A percentile compares a stretch with the other conserved stretches of the same genome.
Conservation (phyloP, 1,140 invertebrate genomes). For the Delia radicum region DNA sequence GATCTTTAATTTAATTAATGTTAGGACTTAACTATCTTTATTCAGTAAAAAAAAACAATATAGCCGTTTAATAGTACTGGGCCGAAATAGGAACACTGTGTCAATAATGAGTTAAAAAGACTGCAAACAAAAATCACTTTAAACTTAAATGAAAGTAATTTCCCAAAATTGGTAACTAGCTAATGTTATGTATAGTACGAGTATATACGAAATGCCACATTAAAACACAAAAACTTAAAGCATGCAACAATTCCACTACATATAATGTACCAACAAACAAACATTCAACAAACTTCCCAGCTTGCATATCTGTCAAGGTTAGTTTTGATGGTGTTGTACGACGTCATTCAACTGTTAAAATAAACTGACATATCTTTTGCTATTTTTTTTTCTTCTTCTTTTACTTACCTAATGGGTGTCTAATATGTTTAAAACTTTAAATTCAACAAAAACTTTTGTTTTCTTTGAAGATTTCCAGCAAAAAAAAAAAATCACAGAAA, state of each 20-base stretch:
- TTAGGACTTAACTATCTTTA: too few species aligned
- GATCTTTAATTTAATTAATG: too few species aligned
- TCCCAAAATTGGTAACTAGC: constrained; percentile 1
- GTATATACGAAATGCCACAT: background rate
- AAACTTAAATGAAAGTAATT: background rate
- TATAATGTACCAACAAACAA: background rate
- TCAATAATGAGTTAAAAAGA: background rate
- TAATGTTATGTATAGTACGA: background rate
- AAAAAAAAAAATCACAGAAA: background rate
- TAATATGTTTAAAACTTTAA: background rate
- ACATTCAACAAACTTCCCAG: background rate
- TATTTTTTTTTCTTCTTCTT: background rate
- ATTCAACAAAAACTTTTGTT: background rate
- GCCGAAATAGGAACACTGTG: too few species aligned
- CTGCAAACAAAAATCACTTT: background rate
- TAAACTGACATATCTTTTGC: background rate
- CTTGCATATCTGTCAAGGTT: constrained; percentile 16
- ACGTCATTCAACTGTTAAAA: constrained; percentile 18
- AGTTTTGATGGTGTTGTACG: background rate
- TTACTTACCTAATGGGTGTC: background rate
- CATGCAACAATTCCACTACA: background rate
- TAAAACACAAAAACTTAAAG: background rate
- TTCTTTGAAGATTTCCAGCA: background rate
- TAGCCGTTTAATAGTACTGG: too few species aligned
- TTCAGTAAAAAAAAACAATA: too few species aligned